Base-by-base conservation (phyloP, 2,797 vertebrate genomes). In the Morelia viridis region DNA sequence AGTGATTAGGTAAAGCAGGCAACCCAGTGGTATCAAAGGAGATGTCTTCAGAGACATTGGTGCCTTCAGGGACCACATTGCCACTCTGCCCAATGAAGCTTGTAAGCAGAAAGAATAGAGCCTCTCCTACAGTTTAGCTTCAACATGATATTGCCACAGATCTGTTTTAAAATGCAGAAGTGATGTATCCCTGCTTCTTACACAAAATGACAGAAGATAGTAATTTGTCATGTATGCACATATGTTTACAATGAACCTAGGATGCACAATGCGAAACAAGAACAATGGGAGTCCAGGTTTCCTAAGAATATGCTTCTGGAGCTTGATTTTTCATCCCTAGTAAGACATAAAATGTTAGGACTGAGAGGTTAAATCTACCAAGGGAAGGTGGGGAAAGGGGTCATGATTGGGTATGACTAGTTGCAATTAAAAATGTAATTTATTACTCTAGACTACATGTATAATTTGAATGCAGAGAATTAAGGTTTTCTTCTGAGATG, bases 401-500 rank as follows among this genome's bases (percentile, higher is more conserved):
- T 96, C 96, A 94, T 95, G 96, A 97, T 95, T 97, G 96, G 96
- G 96, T 95, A 83, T 96, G 96, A 96, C 96, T 96, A 96, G 96
- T 95, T 96, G 96, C 97, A 96, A 96, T 97, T 96, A 97, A 97
- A 97, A 97, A 96, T 92, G 92, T 96, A 97, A 97, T 97, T 97
- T 97, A 98, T 97, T 97, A 97, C 96, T 96, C 96, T 92, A 95
- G 96, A 97, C 97, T 97, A 97, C 41, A 91, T 96, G 95, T 97
- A 97, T 97, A 97, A 97, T 98, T 98, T 97, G 97, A 97, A 95
- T 97, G 97, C 94, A 96, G 97, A 97, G 97, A 98, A 97, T 98
- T 97, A 97, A 97, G 96, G 97, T 97, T 97, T 98, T 97, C 97
- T 97, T 97, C 96, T 96, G 97, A 98, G 97, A 97, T 97, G 97